Percentiles rank a stretch among this genome's conserved stretches.
These are phyloP conservation scores for Fulmarus glacialis DNA, from an alignment of 2,113 vertebrate genomes.

Conservation along the genomic window DNA sequence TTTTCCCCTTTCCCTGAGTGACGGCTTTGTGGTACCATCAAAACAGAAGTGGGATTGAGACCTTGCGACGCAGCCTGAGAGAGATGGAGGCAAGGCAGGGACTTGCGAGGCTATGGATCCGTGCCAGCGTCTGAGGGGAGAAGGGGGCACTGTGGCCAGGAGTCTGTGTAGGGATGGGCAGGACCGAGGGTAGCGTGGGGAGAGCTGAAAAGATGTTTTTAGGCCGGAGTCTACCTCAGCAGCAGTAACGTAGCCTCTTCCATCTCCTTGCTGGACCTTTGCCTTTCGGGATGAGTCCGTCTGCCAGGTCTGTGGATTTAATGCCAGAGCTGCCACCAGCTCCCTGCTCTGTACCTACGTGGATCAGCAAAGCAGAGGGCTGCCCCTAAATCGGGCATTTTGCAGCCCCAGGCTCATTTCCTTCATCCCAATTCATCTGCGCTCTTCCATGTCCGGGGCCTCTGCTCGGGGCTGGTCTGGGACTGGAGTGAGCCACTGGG, in stretches of 20 bases:
- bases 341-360: accelerated
- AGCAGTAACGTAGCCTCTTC: not conserved
- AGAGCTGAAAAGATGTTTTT: not conserved
- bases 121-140: not conserved
- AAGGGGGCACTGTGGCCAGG: not conserved
- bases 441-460: not conserved
- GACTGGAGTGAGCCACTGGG: not conserved
- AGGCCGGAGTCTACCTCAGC: not conserved
- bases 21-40: not conserved
- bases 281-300: not conserved
- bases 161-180: not conserved
- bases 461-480: not conserved
- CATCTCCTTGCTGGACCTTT: not conserved
- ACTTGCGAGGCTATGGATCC: not conserved
- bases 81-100: not conserved
- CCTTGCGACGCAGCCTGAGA: not conserved
- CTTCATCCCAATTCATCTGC: not conserved
- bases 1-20: not conserved
- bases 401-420: accelerated
- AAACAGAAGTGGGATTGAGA: not conserved
- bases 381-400: not conserved
- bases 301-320: not conserved
- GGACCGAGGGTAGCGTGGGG: not conserved
- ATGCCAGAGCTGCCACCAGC: not conserved
- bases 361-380: not conserved